A percentile compares a stretch with the other conserved stretches of the same genome.
phyloP scores from a whole-genome alignment of 2,888 invertebrate species.

The Schizaphis graminum region DNA sequence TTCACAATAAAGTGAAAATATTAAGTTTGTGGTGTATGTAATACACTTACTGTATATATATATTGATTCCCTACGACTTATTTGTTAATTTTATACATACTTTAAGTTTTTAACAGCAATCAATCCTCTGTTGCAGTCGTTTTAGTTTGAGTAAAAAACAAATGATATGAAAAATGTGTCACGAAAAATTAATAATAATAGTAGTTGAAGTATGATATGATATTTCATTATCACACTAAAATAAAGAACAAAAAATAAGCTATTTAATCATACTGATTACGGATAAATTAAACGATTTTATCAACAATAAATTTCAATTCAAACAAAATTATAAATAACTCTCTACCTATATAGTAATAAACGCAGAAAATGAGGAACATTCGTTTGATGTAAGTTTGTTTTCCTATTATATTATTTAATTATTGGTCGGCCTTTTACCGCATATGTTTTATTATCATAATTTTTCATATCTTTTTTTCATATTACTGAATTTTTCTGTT shows the following conservation, averaged over 20 bases:
- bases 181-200: background rate
- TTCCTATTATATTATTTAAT: no score
- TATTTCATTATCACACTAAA: slow-evolving; percentile 17
- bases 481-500: no score
- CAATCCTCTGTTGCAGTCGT: background rate
- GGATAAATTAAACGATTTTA: background rate
- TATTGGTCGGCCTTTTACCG: no score
- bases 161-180: background rate
- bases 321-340: background rate
- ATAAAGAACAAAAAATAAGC: background rate
- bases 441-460: no score
- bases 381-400: no score
- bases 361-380: background rate
- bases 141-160: background rate
- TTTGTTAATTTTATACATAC: background rate
- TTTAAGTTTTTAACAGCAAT: background rate
- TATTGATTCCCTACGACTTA: background rate
- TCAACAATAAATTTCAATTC: background rate
- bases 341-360: background rate
- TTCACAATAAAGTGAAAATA: slow-evolving; percentile 15
- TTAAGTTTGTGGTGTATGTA: slow-evolving; percentile 8
- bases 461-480: no score
- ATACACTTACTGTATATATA: background rate
- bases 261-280: background rate
- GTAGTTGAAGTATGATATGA: slow-evolving; percentile 1